Conservation (phyloP, 2,888 invertebrate species). For the Plebejus argus region DNA sequence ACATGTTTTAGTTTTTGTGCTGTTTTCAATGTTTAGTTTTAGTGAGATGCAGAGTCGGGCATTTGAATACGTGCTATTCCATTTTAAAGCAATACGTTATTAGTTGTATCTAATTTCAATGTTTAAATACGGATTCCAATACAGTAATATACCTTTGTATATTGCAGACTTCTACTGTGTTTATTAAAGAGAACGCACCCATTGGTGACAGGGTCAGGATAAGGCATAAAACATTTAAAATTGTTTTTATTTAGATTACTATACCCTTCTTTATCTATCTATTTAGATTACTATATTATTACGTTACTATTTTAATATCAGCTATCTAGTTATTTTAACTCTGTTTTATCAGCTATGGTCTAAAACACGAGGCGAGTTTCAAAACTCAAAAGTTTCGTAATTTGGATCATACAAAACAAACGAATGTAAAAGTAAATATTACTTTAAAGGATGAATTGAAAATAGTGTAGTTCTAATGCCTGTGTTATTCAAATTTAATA, state of each 20-base stretch:
- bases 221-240: neutral
- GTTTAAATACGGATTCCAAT: slow-evolving; percentile 50
- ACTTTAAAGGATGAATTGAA: neutral
- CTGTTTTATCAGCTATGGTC: neutral
- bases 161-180: slow-evolving; percentile 46
- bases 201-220: neutral
- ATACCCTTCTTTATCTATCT: no score
- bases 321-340: no score
- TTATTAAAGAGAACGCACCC: neutral
- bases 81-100: slow-evolving; percentile 52
- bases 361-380: neutral
- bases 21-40: slow-evolving; percentile 7
- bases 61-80: slow-evolving; percentile 51
- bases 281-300: no score
- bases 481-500: no score
- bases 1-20: slow-evolving; percentile 18
- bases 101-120: slow-evolving; percentile 48
- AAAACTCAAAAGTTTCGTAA: neutral
- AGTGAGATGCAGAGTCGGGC: slow-evolving; percentile 33
- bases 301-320: no score
- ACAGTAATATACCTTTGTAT: slow-evolving; percentile 50
- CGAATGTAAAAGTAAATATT: neutral
- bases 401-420: neutral
- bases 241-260: no score
- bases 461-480: no score